Conservation (phyloP, 1,140 invertebrate genomes). For the Lepidurus packardi region DNA sequence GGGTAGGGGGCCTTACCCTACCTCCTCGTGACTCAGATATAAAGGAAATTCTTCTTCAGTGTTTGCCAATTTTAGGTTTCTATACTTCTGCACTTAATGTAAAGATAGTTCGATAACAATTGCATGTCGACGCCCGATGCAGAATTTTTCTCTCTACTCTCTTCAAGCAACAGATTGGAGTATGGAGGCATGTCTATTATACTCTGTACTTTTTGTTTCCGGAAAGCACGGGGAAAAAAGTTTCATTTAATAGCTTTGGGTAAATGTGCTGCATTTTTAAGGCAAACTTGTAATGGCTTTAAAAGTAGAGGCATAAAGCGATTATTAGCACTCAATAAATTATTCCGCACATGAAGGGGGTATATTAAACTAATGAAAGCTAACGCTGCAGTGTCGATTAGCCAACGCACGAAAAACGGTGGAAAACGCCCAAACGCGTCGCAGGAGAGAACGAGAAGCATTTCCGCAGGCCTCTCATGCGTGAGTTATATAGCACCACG, state of each 20-base stretch:
- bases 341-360: neutral
- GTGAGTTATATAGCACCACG: neutral
- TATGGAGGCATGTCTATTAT: no score
- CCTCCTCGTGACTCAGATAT: neutral
- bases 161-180: no score
- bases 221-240: no score
- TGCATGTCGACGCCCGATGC: no score
- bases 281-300: neutral
- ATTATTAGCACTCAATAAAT: neutral
- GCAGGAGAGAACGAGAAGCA: neutral
- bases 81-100: no score
- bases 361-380: conserved; percentile 7
- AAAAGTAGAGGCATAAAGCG: neutral
- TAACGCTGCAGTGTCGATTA: neutral
- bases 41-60: no score
- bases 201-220: no score
- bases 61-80: no score
- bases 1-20: neutral
- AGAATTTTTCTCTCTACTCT: no score
- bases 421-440: conserved; percentile 8
- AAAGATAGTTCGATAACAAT: no score
- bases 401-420: neutral
- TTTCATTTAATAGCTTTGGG: no score
- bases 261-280: no score
- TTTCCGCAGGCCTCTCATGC: neutral